Evolutionary conservation across 2,888 invertebrate species (phyloP), one percentile per base, ranked within the genome.

Genomic region (Trissoscelio sp.): DNA sequence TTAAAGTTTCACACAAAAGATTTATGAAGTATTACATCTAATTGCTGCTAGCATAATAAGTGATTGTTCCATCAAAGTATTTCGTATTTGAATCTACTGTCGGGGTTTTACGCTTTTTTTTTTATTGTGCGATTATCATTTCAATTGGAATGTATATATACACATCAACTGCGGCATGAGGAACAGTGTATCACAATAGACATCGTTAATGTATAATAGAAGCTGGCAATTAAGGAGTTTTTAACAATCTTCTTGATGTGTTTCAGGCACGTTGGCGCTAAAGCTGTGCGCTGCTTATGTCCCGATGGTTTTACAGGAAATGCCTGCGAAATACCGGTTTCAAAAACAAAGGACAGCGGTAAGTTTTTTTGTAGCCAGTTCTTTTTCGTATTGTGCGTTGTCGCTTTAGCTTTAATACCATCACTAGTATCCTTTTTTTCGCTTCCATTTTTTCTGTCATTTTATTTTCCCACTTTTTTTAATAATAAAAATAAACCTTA

Each of bases 231-330:
- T 81, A 46, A 53, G 53, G 44, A 39, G 67, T 46, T 28, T 83
- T 67, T 73, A 81, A 79, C 46, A 31, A 79, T 42, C 37, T 62
- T 82, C 69, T 55, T 83, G 62, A 28, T 69, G 60, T 87, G 85
- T 92, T 92, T 82, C 93, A 96, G 96, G 89, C 96, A 96, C 92
- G 94, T 96, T 91, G 96, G 96, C 3, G 95, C 95, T n/a, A 94
- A 95, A 72, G 95, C 95, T 22, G 94, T 95, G 83, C 94, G 94
- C 88, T 96, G 96, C 89, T 93, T 94, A 86, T 96, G 96, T 91
- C 93, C 94, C 4, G 90, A 93, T 0, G 94, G 94, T 24, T 95
- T 93, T 91, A 94, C 94, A 37, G 96, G 96, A 46, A 94, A 94
- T 87, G 93, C 94, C 86, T 96, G 96, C 88, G 95, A 95, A 90